Evolutionary conservation across 1,140 invertebrate species (phyloP).

Genomic region (Schmidtea mediterranea): DNA sequence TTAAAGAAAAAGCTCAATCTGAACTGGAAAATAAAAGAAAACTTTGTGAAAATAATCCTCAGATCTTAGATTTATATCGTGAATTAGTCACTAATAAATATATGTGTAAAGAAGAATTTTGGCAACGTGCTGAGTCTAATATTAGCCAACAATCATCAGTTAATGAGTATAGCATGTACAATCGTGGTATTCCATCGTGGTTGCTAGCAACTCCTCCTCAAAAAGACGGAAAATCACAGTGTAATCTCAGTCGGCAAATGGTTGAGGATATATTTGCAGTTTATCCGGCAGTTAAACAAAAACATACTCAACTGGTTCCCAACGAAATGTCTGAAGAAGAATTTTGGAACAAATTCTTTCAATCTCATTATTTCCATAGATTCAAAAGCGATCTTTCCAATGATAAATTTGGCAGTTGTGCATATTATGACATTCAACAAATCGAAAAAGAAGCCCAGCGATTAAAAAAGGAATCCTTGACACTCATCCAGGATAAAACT

Average conservation of each 20-base stretch:
- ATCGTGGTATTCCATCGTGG: not conserved
- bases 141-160: not conserved
- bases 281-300: slow-evolving; percentile 85
- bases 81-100: slow-evolving; percentile 77
- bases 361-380: slow-evolving; percentile 95
- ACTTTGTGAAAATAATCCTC: slow-evolving; percentile 31
- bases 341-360: slow-evolving; percentile 98
- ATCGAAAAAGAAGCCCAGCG: not conserved
- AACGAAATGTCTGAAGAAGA: slow-evolving; percentile 72
- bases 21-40: slow-evolving; percentile 37
- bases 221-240: slow-evolving; percentile 68
- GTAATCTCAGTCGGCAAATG: slow-evolving; percentile 81
- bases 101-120: slow-evolving; percentile 78
- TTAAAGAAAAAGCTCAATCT: slow-evolving; percentile 67
- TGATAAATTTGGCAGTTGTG: slow-evolving; percentile 68
- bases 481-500: not conserved
- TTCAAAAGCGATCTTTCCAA: slow-evolving; percentile 60
- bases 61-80: slow-evolving; percentile 32
- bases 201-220: slow-evolving; percentile 44
- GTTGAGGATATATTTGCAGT: slow-evolving; percentile 95
- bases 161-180: not conserved
- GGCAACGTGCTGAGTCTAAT: slow-evolving; percentile 30
- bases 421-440: slow-evolving; percentile 43
- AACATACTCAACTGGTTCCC: slow-evolving; percentile 83
- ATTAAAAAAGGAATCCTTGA: slow-evolving; percentile 37